phyloP scores from a whole-genome alignment of 1,140 invertebrate genomes.

The Grapholita molesta region DNA sequence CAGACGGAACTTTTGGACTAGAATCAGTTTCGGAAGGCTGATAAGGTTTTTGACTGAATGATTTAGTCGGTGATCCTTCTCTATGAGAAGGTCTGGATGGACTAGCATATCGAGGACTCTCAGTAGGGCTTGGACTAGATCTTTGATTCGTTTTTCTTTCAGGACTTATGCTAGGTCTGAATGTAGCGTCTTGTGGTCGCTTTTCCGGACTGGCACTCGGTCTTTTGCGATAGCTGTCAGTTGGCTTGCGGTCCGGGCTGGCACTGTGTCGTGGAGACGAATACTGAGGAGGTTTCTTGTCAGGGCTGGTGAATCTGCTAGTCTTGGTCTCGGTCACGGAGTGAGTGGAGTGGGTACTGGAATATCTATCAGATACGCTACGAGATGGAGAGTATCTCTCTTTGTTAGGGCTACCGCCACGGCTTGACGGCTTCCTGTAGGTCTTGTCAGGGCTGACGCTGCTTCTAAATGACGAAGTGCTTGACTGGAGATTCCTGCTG shows the following conservation, averaged over 20 bases:
- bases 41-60: slow-evolving; percentile 21
- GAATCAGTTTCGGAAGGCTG: slow-evolving; percentile 1
- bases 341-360: slow-evolving; percentile 47
- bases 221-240: slow-evolving; percentile 18
- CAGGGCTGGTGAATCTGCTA: slow-evolving; percentile 33
- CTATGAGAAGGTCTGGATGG: slow-evolving; percentile 21
- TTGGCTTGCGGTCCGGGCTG: slow-evolving; percentile 38
- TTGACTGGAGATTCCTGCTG: slow-evolving; percentile 64
- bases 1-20: slow-evolving; percentile 16
- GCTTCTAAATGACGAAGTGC: slow-evolving; percentile 75
- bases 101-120: slow-evolving; percentile 19
- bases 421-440: slow-evolving; percentile 52
- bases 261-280: slow-evolving; percentile 16
- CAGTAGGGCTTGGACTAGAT: slow-evolving; percentile 6
- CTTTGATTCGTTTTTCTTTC: slow-evolving; percentile 31
- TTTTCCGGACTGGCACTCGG: slow-evolving; percentile 43
- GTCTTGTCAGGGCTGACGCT: slow-evolving; percentile 79
- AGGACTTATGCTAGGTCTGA: slow-evolving; percentile 39
- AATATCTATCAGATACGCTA: slow-evolving; percentile 41
- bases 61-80: slow-evolving; percentile 15
- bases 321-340: slow-evolving; percentile 47
- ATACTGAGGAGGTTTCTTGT: slow-evolving; percentile 33
- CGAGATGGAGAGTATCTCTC: slow-evolving; percentile 52
- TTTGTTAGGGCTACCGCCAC: slow-evolving; percentile 62
- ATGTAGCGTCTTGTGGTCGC: slow-evolving; percentile 20